Percentiles rank a stretch among this genome's conserved stretches.
Evolutionary conservation across 2,797 vertebrate genomes (phyloP).

Genomic region (Carcharodon carcharias): DNA sequence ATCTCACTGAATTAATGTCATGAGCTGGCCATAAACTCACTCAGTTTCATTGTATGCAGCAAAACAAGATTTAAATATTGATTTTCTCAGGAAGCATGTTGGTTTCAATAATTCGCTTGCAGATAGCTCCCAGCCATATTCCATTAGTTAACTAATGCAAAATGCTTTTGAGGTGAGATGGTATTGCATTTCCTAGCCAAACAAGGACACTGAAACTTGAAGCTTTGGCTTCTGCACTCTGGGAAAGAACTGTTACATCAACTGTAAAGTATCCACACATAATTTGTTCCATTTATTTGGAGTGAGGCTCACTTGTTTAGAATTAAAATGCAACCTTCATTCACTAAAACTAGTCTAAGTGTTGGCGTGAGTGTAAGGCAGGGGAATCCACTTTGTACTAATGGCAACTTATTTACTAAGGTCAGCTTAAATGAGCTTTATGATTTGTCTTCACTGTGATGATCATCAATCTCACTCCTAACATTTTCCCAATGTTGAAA

Average conservation of each 20-base stretch:
- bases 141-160: neutral
- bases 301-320: neutral
- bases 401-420: constrained; percentile 6
- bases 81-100: neutral
- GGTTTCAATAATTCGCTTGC: constrained; percentile 5
- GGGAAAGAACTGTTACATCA: neutral
- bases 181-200: neutral
- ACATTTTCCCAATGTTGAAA: neutral
- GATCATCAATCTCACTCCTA: neutral
- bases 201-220: neutral
- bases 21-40: neutral
- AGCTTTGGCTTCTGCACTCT: neutral
- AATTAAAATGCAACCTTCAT: neutral
- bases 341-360: neutral
- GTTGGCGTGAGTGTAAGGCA: neutral
- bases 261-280: neutral
- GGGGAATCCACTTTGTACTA: neutral
- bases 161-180: constrained; percentile 3
- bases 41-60: neutral
- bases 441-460: neutral
- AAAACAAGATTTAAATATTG: neutral
- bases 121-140: neutral
- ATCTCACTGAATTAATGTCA: neutral
- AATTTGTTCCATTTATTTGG: neutral
- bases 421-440: neutral